Conservation (phyloP, 2,888 invertebrate species). For the Sympetrum striolatum region DNA sequence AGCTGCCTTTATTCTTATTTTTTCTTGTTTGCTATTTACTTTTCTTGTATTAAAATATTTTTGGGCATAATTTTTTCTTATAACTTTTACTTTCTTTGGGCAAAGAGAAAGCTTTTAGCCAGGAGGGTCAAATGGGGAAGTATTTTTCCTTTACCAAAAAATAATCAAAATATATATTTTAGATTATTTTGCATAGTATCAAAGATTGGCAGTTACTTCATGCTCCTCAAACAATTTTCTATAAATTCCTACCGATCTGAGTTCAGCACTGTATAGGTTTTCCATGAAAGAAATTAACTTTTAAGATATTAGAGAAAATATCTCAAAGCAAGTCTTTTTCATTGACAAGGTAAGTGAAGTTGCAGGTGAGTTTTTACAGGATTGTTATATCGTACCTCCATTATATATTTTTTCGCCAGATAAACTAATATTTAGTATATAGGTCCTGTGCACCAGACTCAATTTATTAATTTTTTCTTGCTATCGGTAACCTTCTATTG, state of each 20-base stretch:
- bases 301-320: constrained; percentile 16
- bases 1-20: constrained; percentile 41
- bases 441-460: constrained; percentile 42
- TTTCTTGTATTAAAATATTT: constrained; percentile 33
- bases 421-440: constrained; percentile 41
- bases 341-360: constrained; percentile 16
- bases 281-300: constrained; percentile 9
- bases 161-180: not conserved
- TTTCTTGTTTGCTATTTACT: constrained; percentile 39
- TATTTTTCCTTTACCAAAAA: constrained; percentile 7
- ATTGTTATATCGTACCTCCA: constrained; percentile 30
- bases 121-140: constrained; percentile 29
- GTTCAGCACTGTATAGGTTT: constrained; percentile 30
- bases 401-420: constrained; percentile 38
- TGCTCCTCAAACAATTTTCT: not conserved
- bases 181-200: constrained; percentile 3
- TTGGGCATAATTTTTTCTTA: constrained; percentile 38
- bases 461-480: constrained; percentile 40
- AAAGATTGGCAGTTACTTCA: constrained; percentile 37
- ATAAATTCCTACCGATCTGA: constrained; percentile 19
- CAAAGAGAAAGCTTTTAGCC: constrained; percentile 32
- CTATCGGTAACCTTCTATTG: constrained; percentile 41
- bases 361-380: constrained; percentile 40
- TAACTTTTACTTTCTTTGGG: constrained; percentile 36
- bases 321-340: constrained; percentile 33